Evolutionary conservation across 1,140 invertebrate species (phyloP).

Genomic region (Amyelois transitella): DNA sequence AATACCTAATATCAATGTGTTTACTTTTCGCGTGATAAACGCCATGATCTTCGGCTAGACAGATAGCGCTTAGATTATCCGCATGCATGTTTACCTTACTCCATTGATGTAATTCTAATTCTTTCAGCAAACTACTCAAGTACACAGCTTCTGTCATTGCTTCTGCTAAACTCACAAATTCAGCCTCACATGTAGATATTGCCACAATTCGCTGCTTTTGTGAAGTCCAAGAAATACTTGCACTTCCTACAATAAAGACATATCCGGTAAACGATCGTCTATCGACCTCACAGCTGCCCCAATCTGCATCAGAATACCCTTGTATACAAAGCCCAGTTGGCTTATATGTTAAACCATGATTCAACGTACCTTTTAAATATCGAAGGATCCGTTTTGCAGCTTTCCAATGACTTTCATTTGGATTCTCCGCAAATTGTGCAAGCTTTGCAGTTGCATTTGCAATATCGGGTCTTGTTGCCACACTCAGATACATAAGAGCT

Average conservation of each 20-base stretch:
- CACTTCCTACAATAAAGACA: slow-evolving; percentile 15
- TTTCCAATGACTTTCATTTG: slow-evolving; percentile 4
- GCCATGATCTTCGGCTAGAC: not conserved
- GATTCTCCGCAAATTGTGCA: slow-evolving; percentile 24
- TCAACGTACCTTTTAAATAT: no score
- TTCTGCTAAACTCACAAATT: slow-evolving; percentile 19
- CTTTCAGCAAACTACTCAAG: slow-evolving; percentile 12
- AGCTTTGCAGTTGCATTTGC: slow-evolving; percentile 17
- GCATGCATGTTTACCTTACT: slow-evolving; percentile 2
- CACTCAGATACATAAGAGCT: slow-evolving; percentile 19
- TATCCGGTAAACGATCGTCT: slow-evolving; percentile 21
- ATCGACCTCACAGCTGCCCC: slow-evolving; percentile 14
- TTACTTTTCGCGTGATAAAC: slow-evolving; percentile 3
- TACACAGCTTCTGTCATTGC: slow-evolving; percentile 17
- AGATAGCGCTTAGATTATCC: slow-evolving; percentile 13
- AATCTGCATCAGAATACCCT: not conserved
- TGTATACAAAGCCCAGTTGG: slow-evolving; percentile 22
- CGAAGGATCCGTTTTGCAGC: no score
- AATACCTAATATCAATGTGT: slow-evolving; percentile 6
- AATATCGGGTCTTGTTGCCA: slow-evolving; percentile 19
- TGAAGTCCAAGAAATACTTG: slow-evolving; percentile 18
- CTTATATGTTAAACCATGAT: slow-evolving; percentile 5
- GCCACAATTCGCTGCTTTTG: slow-evolving; percentile 21
- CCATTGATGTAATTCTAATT: slow-evolving; percentile 5
- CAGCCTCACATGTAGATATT: slow-evolving; percentile 20